Percentiles rank a stretch among this genome's conserved stretches.
Conservation (phyloP, 2,797 vertebrate species). For the Pseudochirops corinnae region DNA sequence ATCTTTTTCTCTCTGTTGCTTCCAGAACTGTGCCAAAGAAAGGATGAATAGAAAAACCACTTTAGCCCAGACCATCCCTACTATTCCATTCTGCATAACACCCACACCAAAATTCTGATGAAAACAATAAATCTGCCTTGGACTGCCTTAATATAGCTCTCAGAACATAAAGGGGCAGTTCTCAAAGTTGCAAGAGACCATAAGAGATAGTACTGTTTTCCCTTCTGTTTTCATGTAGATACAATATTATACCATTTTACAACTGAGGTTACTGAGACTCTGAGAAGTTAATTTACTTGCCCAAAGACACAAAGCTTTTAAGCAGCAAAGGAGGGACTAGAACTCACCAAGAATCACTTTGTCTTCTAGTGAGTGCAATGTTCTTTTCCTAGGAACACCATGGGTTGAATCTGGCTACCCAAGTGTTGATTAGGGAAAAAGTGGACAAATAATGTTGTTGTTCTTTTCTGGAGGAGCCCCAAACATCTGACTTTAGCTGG, state of each 20-base stretch:
- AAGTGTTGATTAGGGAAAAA: not conserved
- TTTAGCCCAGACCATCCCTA: not conserved
- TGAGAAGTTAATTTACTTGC: not conserved
- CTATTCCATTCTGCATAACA: slow-evolving; percentile 18
- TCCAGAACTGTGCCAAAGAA: slow-evolving; percentile 19
- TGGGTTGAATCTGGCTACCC: slow-evolving; percentile 2
- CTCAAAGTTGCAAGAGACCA: not conserved
- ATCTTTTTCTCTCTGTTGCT: slow-evolving; percentile 23
- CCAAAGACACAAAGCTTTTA: not conserved
- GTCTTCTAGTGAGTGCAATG: not conserved
- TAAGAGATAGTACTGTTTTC: not conserved
- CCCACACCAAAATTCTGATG: not conserved
- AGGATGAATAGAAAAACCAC: not conserved
- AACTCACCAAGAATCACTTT: not conserved
- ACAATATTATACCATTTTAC: not conserved
- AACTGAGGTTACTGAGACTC: not conserved
- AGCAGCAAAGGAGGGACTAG: not conserved
- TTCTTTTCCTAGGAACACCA: slow-evolving; percentile 38
- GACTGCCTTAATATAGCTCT: slow-evolving; percentile 1
- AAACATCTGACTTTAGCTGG: slow-evolving; percentile 5
- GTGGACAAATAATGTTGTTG: slow-evolving; percentile 11
- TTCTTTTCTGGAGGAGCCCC: slow-evolving; percentile 49
- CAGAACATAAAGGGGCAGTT: not conserved
- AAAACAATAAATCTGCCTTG: not conserved
- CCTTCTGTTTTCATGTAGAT: not conserved